phyloP scores from a whole-genome alignment of 2,888 invertebrate species.

The Rutpela maculata region DNA sequence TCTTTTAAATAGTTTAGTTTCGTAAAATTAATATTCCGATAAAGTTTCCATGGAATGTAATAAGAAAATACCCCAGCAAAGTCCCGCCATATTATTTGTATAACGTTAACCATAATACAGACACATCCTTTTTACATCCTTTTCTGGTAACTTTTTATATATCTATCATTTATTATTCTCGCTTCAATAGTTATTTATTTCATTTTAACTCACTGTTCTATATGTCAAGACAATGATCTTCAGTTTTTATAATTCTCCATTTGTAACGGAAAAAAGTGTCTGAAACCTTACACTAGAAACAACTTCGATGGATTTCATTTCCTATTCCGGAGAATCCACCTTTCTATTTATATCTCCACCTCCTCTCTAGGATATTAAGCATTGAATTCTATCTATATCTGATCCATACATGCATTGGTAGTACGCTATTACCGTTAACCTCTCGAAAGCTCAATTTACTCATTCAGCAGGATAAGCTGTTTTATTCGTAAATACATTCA shows the following conservation, averaged over 20 bases:
- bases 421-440: background rate
- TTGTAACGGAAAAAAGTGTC: background rate
- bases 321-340: background rate
- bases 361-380: background rate
- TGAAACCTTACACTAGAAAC: background rate
- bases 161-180: no score
- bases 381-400: conserved; percentile 7
- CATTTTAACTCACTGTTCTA: no score
- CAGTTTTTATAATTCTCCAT: background rate
- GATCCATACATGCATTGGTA: background rate
- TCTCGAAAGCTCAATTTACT: background rate
- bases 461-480: background rate
- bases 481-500: background rate
- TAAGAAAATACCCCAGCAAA: no score
- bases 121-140: no score
- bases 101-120: no score
- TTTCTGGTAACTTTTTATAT: no score
- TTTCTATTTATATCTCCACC: background rate
- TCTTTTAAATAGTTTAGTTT: no score
- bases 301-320: background rate
- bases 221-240: no score
- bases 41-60: no score
- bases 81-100: no score
- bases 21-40: no score
- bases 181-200: no score